Percentiles rank a stretch among this genome's conserved stretches.
Evolutionary conservation across 2,113 vertebrate species (phyloP).

Genomic region (Sus scrofa): DNA sequence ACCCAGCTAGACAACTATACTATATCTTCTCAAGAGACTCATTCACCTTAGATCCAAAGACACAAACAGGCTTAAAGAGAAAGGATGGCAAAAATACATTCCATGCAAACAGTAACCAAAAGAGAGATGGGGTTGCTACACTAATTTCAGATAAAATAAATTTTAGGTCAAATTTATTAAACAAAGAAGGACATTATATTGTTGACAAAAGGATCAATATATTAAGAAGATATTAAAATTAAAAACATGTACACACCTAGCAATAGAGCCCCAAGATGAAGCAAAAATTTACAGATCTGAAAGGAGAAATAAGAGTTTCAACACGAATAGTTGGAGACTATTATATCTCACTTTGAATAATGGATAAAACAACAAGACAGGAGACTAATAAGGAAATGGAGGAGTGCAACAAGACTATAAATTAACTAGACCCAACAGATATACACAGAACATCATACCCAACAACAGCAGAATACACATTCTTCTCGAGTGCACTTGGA

Average conservation of each 20-base stretch:
- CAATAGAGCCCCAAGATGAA: not conserved
- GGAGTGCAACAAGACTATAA: not conserved
- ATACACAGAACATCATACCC: not conserved
- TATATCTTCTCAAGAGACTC: not conserved
- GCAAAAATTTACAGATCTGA: not conserved
- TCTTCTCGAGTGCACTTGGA: not conserved
- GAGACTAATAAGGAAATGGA: not conserved
- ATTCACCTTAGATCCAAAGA: constrained; percentile 20
- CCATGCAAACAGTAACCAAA: constrained; percentile 26
- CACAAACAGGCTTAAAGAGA: constrained; percentile 34
- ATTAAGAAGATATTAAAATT: not conserved
- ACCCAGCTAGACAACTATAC: not conserved
- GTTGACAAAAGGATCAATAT: not conserved
- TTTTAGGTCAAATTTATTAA: not conserved
- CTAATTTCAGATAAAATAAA: not conserved
- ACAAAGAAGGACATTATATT: not conserved
- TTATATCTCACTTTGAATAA: not conserved
- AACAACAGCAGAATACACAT: not conserved
- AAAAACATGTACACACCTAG: not conserved
- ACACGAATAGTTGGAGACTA: not conserved
- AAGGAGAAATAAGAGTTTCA: not conserved
- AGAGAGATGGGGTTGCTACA: not conserved
- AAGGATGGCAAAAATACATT: not conserved
- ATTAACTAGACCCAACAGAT: not conserved
- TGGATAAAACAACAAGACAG: not conserved